Base-by-base conservation (phyloP, 2,113 vertebrate genomes). In the Turdus rufiventris region DNA sequence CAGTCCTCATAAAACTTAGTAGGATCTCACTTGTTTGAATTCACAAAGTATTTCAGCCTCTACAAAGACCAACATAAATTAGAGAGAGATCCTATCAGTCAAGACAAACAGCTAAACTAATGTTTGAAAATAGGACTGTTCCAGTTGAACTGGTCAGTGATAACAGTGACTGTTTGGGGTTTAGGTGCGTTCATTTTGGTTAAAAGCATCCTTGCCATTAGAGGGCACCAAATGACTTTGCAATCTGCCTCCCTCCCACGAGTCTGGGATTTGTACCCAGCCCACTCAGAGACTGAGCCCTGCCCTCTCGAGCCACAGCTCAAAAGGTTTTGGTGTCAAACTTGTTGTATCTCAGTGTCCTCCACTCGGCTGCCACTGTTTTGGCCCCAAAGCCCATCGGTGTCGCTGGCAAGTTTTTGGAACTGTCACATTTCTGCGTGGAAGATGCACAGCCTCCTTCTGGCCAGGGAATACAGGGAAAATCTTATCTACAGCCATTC, bases 171-270 rank as follows among this genome's bases (percentile, higher is more conserved):
- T 0, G 0, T 70, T 48, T 1, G 23, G n/a, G 8, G 17, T 79
- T 85, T 51, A 48, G 47, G 28, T 2, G 16, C 1, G 5, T 6
- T 82, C 6, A 1, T 56, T 74, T 56, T 40, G 33, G 31, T 60
- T 36, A 50, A 42, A 61, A 85, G 14, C 36, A 70, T 92, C 83
- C 19, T 61, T 50, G 60, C 96, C 96, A 48, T 94, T 93, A 97
- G 97, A 96, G 97, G 97, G 96, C 96, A 96, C 94, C 81, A 97
- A 91, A 91, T 71, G 53, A 88, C 94, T 97, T 94, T 18, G 51
- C 57, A 96, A 86, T 36, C 77, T 48, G 12, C 34, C n/a, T 72
- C 18, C 6, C 7, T 14, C 21, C 25, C 34, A 2, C 2, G 18
- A 61, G 13, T 4, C 12, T 7, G 24, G 31, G 23, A 6, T 45